These are phyloP conservation scores for Cryptocephalus primarius DNA, from an alignment of 2,888 invertebrate species.

Conservation along the genomic window DNA sequence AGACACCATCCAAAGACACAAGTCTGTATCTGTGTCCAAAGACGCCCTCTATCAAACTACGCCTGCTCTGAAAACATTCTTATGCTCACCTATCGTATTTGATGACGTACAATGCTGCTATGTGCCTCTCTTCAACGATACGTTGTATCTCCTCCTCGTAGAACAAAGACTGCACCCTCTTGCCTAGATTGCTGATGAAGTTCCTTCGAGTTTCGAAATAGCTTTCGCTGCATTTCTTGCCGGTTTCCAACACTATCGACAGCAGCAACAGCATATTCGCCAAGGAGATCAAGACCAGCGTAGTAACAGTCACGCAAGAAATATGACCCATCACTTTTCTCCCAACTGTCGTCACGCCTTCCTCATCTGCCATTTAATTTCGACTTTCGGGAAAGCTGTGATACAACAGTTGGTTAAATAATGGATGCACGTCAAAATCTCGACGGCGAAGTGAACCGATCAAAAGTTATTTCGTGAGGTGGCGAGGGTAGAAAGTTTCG, in stretches of 20 bases:
- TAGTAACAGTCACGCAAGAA: constrained; percentile 18
- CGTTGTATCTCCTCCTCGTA: not conserved
- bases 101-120: constrained; percentile 7
- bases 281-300: constrained; percentile 17
- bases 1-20: too few species aligned
- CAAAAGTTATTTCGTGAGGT: too few species aligned
- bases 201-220: constrained; percentile 1
- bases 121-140: constrained; percentile 4
- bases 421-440: too few species aligned
- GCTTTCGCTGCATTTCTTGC: constrained; percentile 10
- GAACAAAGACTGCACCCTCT: constrained; percentile 2
- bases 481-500: too few species aligned
- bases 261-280: constrained; percentile 18
- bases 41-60: too few species aligned
- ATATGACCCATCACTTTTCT: constrained; percentile 7
- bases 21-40: too few species aligned
- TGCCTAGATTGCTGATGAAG: constrained; percentile 1
- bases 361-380: too few species aligned
- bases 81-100: constrained; percentile 6
- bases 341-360: not conserved
- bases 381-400: too few species aligned
- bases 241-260: constrained; percentile 14
- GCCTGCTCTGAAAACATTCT: too few species aligned
- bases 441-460: too few species aligned
- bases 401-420: too few species aligned